phyloP scores from a whole-genome alignment of 2,797 vertebrate genomes.

The Luscinia luscinia region DNA sequence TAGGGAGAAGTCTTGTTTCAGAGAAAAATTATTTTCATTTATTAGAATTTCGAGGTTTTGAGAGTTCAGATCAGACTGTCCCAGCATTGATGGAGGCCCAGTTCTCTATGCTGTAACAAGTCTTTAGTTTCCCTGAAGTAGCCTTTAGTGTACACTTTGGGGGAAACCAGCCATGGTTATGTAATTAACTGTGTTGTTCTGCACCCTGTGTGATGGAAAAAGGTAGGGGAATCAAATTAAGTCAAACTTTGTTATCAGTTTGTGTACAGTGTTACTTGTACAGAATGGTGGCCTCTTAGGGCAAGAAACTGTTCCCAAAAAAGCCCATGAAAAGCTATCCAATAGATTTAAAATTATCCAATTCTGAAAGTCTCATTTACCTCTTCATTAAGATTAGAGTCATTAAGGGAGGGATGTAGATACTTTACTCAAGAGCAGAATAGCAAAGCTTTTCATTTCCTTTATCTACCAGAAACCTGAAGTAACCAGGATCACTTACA shows the following conservation, averaged over 20 bases:
- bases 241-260: neutral
- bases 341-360: neutral
- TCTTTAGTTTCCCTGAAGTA: neutral
- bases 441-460: neutral
- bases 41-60: neutral
- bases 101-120: neutral
- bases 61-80: neutral
- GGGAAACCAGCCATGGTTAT: neutral
- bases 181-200: neutral
- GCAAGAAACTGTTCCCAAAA: neutral
- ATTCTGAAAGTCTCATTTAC: neutral
- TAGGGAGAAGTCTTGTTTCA: neutral
- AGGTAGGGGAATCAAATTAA: neutral
- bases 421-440: neutral
- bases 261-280: neutral
- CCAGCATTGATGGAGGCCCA: neutral
- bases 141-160: neutral
- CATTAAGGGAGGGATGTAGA: neutral
- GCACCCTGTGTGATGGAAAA: neutral
- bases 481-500: neutral
- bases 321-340: neutral
- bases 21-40: neutral
- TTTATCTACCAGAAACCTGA: neutral
- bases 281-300: neutral
- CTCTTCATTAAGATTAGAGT: conserved; percentile 3